phyloP scores from a whole-genome alignment of 2,113 vertebrate genomes.

The Reinhardtius hippoglossoides region DNA sequence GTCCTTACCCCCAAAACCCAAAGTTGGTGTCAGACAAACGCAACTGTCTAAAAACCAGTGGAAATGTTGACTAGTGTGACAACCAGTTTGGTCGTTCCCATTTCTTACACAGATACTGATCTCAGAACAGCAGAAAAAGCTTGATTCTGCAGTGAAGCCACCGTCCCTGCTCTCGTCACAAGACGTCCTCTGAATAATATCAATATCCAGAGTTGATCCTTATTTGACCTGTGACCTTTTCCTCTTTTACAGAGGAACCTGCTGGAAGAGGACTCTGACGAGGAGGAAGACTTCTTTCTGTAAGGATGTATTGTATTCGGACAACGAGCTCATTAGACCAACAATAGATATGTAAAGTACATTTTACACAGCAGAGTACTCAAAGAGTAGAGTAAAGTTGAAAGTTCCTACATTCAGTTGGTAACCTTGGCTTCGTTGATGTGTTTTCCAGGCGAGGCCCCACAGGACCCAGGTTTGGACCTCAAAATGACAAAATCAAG shows the following conservation, averaged over 20 bases:
- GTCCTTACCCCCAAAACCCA: neutral
- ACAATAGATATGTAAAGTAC: neutral
- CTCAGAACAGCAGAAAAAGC: neutral
- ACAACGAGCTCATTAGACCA: neutral
- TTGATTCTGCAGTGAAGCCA: too few species aligned
- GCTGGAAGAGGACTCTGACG: slow-evolving; percentile 97
- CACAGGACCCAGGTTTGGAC: slow-evolving; percentile 93
- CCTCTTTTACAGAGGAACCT: slow-evolving; percentile 90
- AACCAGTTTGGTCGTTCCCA: neutral
- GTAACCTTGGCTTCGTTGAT: neutral
- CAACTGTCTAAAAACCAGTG: too few species aligned
- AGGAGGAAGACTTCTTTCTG: slow-evolving; percentile 99
- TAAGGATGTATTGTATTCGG: slow-evolving; percentile 44
- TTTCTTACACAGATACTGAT: neutral
- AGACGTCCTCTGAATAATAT: neutral
- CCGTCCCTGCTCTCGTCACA: neutral
- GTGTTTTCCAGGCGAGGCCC: slow-evolving; percentile 90
- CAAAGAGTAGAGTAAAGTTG: neutral
- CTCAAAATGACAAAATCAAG: slow-evolving; percentile 96
- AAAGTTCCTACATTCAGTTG: neutral
- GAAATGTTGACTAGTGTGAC: neutral
- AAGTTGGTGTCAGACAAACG: neutral
- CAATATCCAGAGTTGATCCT: neutral
- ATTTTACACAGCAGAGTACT: neutral
- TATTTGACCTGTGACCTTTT: slow-evolving; percentile 33